Evolutionary conservation across 2,113 vertebrate species (phyloP).

Genomic region (Pygoscelis antarcticus): DNA sequence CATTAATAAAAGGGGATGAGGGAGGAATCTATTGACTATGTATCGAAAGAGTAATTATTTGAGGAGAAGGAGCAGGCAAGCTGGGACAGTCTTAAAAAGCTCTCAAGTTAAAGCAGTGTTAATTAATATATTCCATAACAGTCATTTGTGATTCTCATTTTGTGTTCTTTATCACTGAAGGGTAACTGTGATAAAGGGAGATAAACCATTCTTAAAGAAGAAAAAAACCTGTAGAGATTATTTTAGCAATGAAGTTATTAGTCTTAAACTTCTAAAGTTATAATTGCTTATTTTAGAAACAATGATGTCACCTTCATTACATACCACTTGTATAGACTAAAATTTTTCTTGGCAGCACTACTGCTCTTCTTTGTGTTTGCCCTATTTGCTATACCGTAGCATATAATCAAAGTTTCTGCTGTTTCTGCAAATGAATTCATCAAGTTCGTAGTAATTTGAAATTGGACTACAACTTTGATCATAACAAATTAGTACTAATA

Average conservation of each 20-base stretch:
- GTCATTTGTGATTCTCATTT: background rate
- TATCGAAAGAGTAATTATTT: background rate
- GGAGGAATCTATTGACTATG: background rate
- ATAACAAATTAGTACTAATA: slow-evolving; percentile 34
- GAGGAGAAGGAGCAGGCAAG: background rate
- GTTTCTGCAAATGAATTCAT: slow-evolving; percentile 18
- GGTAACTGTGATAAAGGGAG: background rate
- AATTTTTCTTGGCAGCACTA: background rate
- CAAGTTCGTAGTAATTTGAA: background rate
- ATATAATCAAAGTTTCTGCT: slow-evolving; percentile 12
- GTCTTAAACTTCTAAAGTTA: background rate
- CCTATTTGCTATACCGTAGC: background rate
- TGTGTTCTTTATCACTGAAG: background rate
- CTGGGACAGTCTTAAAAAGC: background rate
- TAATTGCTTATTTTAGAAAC: background rate
- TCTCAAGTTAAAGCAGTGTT: background rate
- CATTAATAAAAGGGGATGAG: background rate
- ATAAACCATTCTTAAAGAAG: background rate
- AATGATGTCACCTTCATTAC: background rate
- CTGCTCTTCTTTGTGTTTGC: background rate
- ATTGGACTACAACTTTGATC: slow-evolving; percentile 27
- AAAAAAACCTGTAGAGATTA: background rate
- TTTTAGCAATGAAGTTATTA: background rate
- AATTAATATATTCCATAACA: background rate
- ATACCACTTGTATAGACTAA: background rate